phyloP scores from a whole-genome alignment of 1,140 invertebrate species.

The Lordiphosa stackelbergi region DNA sequence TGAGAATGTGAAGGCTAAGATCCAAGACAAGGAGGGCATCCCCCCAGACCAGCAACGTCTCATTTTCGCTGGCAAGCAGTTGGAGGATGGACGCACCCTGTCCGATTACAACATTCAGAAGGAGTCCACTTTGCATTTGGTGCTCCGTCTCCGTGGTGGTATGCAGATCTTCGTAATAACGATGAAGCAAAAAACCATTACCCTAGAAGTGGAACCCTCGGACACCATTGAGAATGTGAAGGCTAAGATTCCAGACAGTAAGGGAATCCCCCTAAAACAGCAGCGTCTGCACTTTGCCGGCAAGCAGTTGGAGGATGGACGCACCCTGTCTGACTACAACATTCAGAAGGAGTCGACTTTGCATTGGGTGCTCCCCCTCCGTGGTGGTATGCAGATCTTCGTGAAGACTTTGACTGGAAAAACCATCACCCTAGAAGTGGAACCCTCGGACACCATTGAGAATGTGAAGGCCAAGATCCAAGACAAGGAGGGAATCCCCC shows the following conservation, averaged over 20 bases:
- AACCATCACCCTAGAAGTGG: constrained; percentile 89
- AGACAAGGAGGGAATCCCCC: constrained; percentile 85
- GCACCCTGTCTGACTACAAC: constrained; percentile 83
- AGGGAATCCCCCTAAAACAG: constrained; percentile 85
- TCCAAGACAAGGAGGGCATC: constrained; percentile 85
- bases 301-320: constrained; percentile 86
- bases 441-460: constrained; percentile 90
- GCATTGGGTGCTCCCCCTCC: constrained; percentile 89
- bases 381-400: constrained; percentile 88
- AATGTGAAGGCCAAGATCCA: constrained; percentile 90
- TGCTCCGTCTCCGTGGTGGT: constrained; percentile 88
- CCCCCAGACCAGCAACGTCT: constrained; percentile 85
- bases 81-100: constrained; percentile 87
- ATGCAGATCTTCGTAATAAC: constrained; percentile 93
- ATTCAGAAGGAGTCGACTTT: constrained; percentile 94
- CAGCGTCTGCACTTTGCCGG: constrained; percentile 87
- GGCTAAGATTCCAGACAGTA: constrained; percentile 86
- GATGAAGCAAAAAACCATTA: constrained; percentile 91
- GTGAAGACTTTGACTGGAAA: constrained; percentile 90
- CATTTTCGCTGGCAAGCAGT: constrained; percentile 87
- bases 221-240: constrained; percentile 91
- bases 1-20: constrained; percentile 89
- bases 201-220: constrained; percentile 86
- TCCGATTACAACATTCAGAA: constrained; percentile 92
- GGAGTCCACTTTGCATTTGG: constrained; percentile 93